Base-by-base conservation (phyloP, 92 coral and sea anemone genomes). In the Umimayanthus chanpuru region DNA sequence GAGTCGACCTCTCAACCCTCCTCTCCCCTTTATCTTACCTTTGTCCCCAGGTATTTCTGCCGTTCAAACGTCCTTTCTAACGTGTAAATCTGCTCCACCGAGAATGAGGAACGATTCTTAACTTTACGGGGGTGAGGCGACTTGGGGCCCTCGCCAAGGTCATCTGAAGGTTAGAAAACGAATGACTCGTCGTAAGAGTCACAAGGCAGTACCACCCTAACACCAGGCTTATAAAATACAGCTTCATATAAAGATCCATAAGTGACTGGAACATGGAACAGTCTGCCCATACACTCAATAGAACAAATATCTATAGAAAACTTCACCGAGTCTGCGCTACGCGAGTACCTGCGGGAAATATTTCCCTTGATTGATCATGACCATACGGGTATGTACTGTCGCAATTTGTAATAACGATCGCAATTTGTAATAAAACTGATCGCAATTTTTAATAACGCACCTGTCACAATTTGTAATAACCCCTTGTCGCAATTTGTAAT, bases 31-130 rank as follows among this genome's bases (percentile, higher is more conserved):
- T 12, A 39, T 8, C 43, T 83, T 72, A 83, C 87, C 87, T 67
- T 83, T 68, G 87, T 83, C n/a, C 87, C 87, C 66, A 83, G 11
- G 77, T 83, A 83, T 28, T 83, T 70, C 49, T 83, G 87, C 14
- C 87, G 73, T 47, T 29, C 87, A 70, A 83, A 83, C 67, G 77
- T 83, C n/a, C 49, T 83, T 68, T 83, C 87, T 26, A 83, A 72
- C n/a, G 9, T 40, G 76, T 44, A 83, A 70, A 83, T 83, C 87
- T 83, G 87, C 64, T 83, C 67, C 78, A 70, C 87, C 64, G 87
- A 67, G 66, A 83, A 83, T n/a, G 87, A 83, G 11, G 87, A 83
- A 68, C 87, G 87, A 28, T 68, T 68, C 77, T 82, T 82, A 8
- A 70, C 25, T 70, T 83, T 83, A 29, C 78, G 77, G 76, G 38